phyloP scores from a whole-genome alignment of 2,113 vertebrate genomes.

The Odocoileus hemionus region DNA sequence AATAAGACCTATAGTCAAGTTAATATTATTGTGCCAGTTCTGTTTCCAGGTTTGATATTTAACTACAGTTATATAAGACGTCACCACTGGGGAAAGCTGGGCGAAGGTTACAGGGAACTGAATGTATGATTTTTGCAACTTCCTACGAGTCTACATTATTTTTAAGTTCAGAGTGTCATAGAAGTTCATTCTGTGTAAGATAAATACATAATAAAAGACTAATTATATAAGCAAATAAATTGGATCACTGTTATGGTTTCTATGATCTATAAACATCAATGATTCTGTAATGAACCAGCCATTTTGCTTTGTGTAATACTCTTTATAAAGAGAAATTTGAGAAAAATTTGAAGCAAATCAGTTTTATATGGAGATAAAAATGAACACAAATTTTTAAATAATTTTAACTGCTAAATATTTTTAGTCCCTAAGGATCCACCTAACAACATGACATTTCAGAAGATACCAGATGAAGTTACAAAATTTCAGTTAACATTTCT shows the following conservation, averaged over 20 bases:
- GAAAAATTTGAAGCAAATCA: not conserved
- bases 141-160: not conserved
- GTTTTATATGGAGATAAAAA: not conserved
- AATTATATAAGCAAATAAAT: not conserved
- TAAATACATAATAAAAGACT: not conserved
- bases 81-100: not conserved
- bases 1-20: not conserved
- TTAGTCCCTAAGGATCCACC: conserved; percentile 94
- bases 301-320: not conserved
- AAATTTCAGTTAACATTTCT: conserved; percentile 90
- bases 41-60: not conserved
- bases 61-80: not conserved
- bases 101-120: not conserved
- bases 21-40: not conserved
- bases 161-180: not conserved
- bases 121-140: not conserved
- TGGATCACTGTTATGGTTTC: not conserved
- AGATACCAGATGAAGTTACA: conserved; percentile 91
- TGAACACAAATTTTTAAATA: not conserved
- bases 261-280: not conserved
- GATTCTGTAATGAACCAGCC: not conserved
- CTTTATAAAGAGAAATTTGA: not conserved
- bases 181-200: not conserved
- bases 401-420: conserved; percentile 54
- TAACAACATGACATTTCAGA: conserved; percentile 90